Conservation (phyloP, 2,797 vertebrate species). For the Sebastes vulpes region DNA sequence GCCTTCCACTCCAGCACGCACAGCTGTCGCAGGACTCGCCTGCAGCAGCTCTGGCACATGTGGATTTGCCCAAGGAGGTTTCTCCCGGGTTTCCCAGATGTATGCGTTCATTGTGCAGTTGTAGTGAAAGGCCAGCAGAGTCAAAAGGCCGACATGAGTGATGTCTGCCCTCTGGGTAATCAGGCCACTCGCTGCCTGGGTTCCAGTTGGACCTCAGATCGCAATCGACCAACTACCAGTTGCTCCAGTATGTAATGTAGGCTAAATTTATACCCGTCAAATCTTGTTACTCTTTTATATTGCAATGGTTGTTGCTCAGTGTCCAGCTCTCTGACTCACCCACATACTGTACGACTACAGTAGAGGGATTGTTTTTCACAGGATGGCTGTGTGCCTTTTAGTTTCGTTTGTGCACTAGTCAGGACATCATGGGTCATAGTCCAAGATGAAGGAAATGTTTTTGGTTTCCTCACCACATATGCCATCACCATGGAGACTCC, state of each 20-base stretch:
- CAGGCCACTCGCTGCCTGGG: conserved; percentile 43
- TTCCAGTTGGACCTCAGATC: conserved; percentile 11
- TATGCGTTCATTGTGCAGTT: conserved; percentile 64
- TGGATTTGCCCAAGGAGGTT: conserved; percentile 61
- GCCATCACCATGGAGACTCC: neutral
- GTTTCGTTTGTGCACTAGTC: conserved; percentile 25
- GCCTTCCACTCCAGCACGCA: conserved; percentile 44
- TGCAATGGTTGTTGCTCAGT: conserved; percentile 6
- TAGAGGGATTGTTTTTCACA: conserved; percentile 51
- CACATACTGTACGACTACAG: conserved; percentile 42
- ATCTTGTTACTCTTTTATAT: conserved; percentile 19
- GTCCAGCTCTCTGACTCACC: conserved; percentile 38
- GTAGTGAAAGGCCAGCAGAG: neutral
- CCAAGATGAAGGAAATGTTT: conserved; percentile 41
- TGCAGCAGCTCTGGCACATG: conserved; percentile 71
- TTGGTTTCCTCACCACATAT: conserved; percentile 57
- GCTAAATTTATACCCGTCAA: conserved; percentile 39
- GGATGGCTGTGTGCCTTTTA: conserved; percentile 18
- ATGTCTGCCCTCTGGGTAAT: conserved; percentile 52
- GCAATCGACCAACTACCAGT: conserved; percentile 25
- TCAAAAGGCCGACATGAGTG: conserved; percentile 46
- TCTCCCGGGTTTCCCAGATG: conserved; percentile 58
- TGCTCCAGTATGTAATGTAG: conserved; percentile 39
- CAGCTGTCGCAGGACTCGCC: conserved; percentile 74
- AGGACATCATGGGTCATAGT: conserved; percentile 26